Evolutionary conservation across 2,888 invertebrate species (phyloP).

Genomic region (Drosophila birchii): DNA sequence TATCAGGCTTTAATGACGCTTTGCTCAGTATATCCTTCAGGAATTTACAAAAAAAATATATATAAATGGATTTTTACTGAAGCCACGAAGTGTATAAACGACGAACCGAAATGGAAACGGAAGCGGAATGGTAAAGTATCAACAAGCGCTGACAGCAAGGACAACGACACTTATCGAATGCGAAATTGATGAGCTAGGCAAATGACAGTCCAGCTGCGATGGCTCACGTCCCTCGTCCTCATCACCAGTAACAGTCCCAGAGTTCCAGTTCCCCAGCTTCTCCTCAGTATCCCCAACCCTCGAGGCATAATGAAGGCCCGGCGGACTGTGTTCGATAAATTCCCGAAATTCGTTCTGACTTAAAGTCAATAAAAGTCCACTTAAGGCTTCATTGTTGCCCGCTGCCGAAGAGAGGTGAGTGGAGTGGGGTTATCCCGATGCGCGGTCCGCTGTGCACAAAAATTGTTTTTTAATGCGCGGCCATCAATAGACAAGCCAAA

Average conservation of each 20-base stretch:
- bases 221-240: conserved; percentile 47
- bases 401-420: conserved; percentile 22
- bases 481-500: conserved; percentile 80
- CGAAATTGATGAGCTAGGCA: conserved; percentile 77
- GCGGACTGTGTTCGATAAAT: conserved; percentile 75
- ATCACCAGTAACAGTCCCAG: conserved; percentile 11
- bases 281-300: conserved; percentile 24
- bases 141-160: conserved; percentile 43
- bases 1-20: background rate
- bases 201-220: conserved; percentile 58
- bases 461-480: conserved; percentile 80
- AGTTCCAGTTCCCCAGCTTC: background rate
- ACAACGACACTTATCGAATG: conserved; percentile 70
- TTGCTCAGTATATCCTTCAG: background rate
- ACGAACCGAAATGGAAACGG: conserved; percentile 11
- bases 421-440: conserved; percentile 17
- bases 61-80: conserved; percentile 4
- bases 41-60: background rate
- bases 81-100: conserved; percentile 24
- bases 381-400: conserved; percentile 78
- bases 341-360: conserved; percentile 80
- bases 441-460: conserved; percentile 60
- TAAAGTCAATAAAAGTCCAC: conserved; percentile 80
- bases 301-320: conserved; percentile 74
- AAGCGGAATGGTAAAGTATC: conserved; percentile 55